A percentile compares a stretch with the other conserved stretches of the same genome.
Conservation (phyloP, 2,113 vertebrate genomes). For the Rafetus swinhoei region DNA sequence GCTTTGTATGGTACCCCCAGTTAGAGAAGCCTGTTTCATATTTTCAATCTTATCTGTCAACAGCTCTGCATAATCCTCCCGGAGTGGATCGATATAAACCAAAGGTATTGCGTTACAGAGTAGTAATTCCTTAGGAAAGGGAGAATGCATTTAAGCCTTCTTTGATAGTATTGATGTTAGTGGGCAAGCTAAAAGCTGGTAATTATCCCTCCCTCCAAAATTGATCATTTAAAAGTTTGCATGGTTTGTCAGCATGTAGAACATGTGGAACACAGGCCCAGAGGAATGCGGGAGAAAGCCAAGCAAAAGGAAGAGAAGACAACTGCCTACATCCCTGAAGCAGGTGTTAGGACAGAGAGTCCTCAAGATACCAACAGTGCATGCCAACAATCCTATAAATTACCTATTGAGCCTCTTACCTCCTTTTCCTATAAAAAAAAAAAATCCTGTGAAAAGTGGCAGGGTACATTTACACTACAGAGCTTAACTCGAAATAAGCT, state of each 20-base stretch:
- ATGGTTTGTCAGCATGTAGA: background rate
- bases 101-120: slow-evolving; percentile 30
- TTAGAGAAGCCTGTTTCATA: slow-evolving; percentile 38
- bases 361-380: background rate
- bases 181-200: slow-evolving; percentile 30
- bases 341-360: background rate
- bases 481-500: too few relatives aligned
- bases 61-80: slow-evolving; percentile 47
- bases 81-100: slow-evolving; percentile 22
- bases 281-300: background rate
- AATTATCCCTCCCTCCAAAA: background rate
- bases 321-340: background rate
- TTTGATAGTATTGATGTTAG: slow-evolving; percentile 30
- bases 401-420: background rate
- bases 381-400: background rate
- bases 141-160: background rate
- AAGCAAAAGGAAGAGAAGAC: background rate
- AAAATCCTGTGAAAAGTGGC: background rate
- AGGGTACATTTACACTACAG: too few relatives aligned
- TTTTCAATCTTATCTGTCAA: slow-evolving; percentile 60
- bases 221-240: background rate
- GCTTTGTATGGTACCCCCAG: slow-evolving; percentile 24
- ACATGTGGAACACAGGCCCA: background rate
- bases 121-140: slow-evolving; percentile 44
- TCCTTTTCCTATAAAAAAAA: background rate